A percentile compares a stretch with the other conserved stretches of the same genome.
phyloP scores from a whole-genome alignment of 2,888 invertebrate species.

The Beris morrisii region DNA sequence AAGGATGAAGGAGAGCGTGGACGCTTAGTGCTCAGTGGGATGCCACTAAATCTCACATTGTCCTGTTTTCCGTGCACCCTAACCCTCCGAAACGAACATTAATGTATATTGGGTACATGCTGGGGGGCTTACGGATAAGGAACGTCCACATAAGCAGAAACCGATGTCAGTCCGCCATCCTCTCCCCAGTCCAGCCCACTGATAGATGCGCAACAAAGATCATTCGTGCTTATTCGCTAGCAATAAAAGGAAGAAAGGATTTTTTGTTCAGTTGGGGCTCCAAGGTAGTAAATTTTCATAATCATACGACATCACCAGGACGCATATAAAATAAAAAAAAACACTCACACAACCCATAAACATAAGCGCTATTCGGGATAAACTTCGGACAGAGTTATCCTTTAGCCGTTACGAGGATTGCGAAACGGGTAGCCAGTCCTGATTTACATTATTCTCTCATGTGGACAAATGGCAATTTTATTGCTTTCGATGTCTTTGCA shows the following conservation, averaged over 20 bases:
- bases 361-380: constrained; percentile 2
- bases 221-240: constrained; percentile 29
- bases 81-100: constrained; percentile 5
- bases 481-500: constrained; percentile 27
- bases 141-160: no score
- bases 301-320: constrained; percentile 30
- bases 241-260: constrained; percentile 23
- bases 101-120: constrained; percentile 22
- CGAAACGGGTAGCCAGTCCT: neutral
- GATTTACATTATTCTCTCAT: constrained; percentile 19
- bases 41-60: constrained; percentile 36
- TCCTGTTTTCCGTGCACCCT: constrained; percentile 26
- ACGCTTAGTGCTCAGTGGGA: constrained; percentile 33
- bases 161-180: no score
- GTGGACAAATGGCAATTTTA: constrained; percentile 37
- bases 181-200: neutral
- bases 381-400: constrained; percentile 20
- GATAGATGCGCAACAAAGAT: constrained; percentile 36
- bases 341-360: constrained; percentile 6
- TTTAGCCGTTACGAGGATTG: constrained; percentile 6
- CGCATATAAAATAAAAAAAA: constrained; percentile 10
- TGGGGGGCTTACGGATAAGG: constrained; percentile 1
- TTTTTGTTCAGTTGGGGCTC: constrained; percentile 7
- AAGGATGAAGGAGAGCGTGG: constrained; percentile 28
- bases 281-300: constrained; percentile 38